Evolutionary conservation across 2,888 invertebrate species (phyloP), one percentile per base, ranked within the genome.

Genomic region (Pterostichus niger): DNA sequence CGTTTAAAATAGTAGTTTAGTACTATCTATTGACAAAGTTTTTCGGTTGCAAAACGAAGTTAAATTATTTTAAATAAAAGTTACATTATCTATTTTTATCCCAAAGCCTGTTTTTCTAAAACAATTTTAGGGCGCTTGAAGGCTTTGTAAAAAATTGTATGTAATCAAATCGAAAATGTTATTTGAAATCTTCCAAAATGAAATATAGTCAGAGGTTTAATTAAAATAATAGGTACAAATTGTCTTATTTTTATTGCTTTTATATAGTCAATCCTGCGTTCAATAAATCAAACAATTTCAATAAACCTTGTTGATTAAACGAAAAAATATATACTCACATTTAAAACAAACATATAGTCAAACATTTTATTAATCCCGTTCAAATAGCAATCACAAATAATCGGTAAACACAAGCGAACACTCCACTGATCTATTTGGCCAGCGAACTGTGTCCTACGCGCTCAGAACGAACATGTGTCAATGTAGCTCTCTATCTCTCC

Each of bases 401-500:
- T 13, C 49, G 11, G n/a, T 13, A 64, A 33, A 64, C 61, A 61
- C 64, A 5, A 46, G 15, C 56, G 54, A 68, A 80, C 64, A 80
- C 40, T 40, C 68, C 79, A 79, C 68, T 81, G 71, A 81, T 81
- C 82, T 82, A 82, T 33, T 82, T 82, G 61, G 7, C 31, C 54
- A 75, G 33, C 54, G 59, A 75, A 75, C 59, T 75, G 73, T 82
- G 49, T 44, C 46, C 75, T 24, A 52, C 64, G 64, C 59, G 13
- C 35, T 6, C 73, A 73, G 6, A 75, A 33, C 59, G 11, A n/a
- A 61, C 61, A 24, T 24, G 33, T 49, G 17, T 59, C 61, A 71
- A 81, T 71, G 33, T 81, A 80, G 17, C 24, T 24, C 24, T 24
- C 24, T 24, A 11, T 59, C 59, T 59, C 31, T 35, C 33, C 7